These are phyloP conservation scores for Drosophila littoralis DNA, from an alignment of 1,140 invertebrate genomes.

Conservation along the genomic window DNA sequence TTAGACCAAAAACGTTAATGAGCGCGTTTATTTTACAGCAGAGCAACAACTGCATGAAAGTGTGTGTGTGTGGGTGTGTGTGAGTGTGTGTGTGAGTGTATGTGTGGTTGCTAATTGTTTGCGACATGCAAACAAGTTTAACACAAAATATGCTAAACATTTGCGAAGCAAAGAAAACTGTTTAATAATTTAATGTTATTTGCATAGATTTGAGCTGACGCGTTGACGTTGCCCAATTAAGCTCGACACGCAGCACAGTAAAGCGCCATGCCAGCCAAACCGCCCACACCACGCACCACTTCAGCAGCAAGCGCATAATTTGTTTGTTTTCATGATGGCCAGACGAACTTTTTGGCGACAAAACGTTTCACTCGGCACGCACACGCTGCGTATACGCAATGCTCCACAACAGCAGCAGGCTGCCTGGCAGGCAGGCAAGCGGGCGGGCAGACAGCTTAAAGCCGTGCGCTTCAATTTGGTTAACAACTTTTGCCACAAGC, in stretches of 20 bases:
- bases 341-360: conserved; percentile 46
- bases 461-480: conserved; percentile 22
- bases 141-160: conserved; percentile 78
- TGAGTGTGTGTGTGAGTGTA: conserved; percentile 20
- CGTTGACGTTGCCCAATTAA: conserved; percentile 72
- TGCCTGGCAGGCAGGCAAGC: background rate
- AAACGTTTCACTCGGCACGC: conserved; percentile 46
- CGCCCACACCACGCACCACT: conserved; percentile 8
- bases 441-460: background rate
- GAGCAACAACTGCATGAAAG: conserved; percentile 22
- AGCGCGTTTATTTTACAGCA: conserved; percentile 61
- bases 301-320: conserved; percentile 40
- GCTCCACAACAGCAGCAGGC: conserved; percentile 10
- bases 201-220: conserved; percentile 71
- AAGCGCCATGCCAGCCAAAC: conserved; percentile 8
- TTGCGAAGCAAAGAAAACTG: conserved; percentile 56
- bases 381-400: conserved; percentile 64
- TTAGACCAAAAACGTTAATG: conserved; percentile 63
- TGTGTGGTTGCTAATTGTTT: conserved; percentile 69
- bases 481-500: conserved; percentile 49
- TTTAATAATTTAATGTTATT: conserved; percentile 81
- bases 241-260: conserved; percentile 62
- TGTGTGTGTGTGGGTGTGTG: conserved; percentile 22
- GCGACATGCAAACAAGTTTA: conserved; percentile 79
- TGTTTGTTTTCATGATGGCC: conserved; percentile 53